Evolutionary conservation across 2,113 vertebrate species (phyloP).

Genomic region (Clarias batrachus): DNA sequence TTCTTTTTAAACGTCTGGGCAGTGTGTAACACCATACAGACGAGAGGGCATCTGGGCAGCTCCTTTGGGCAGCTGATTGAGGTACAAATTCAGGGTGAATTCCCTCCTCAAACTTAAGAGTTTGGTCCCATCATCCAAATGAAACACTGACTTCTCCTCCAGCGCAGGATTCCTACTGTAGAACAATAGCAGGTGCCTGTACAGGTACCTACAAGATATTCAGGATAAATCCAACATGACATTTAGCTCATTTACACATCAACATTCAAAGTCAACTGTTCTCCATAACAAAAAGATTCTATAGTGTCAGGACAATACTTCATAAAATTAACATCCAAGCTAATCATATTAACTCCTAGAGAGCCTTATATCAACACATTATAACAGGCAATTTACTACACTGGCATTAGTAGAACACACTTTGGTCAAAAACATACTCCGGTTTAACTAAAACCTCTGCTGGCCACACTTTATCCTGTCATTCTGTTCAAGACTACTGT

Average conservation of each 20-base stretch:
- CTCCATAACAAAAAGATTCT: neutral
- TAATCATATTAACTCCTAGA: neutral
- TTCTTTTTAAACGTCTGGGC: neutral
- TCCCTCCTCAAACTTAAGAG: constrained; percentile 84
- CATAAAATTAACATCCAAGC: neutral
- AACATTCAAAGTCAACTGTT: neutral
- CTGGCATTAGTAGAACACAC: neutral
- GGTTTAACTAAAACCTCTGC: too few species aligned
- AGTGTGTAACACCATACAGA: constrained; percentile 73
- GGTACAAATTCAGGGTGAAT: constrained; percentile 81
- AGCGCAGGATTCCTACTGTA: constrained; percentile 78
- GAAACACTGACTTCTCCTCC: constrained; percentile 84
- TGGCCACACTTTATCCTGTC: too few species aligned
- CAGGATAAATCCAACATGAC: constrained; percentile 3
- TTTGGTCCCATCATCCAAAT: constrained; percentile 69
- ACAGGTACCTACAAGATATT: constrained; percentile 73
- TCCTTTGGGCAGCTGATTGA: constrained; percentile 92
- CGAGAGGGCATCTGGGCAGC: constrained; percentile 79
- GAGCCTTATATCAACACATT: neutral
- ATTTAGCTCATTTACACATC: neutral
- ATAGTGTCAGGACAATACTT: neutral
- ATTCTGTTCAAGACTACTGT: too few species aligned
- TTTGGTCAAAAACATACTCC: neutral
- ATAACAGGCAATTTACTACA: neutral
- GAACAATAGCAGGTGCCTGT: constrained; percentile 88